Conservation (phyloP, 2,113 vertebrate species). For the Gymnorhina tibicen region DNA sequence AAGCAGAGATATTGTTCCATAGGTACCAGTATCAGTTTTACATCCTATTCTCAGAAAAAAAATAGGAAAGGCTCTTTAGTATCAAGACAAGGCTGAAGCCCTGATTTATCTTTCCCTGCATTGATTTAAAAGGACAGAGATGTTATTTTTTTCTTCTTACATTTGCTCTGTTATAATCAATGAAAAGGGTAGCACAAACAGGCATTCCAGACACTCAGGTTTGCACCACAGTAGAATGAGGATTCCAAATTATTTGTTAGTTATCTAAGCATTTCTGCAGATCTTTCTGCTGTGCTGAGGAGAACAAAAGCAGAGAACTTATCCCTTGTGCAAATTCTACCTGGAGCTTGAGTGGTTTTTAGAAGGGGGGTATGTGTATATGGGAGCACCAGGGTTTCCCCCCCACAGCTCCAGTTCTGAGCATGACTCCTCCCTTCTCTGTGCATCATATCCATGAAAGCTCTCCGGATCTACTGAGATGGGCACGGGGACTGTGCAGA, state of each 20-base stretch:
- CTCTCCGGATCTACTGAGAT: fast-evolving
- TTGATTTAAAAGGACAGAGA: background rate
- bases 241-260: background rate
- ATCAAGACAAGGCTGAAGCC: background rate
- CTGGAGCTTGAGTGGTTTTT: background rate
- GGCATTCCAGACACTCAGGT: background rate
- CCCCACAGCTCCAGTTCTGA: background rate
- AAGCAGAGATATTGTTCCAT: background rate
- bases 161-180: background rate
- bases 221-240: background rate
- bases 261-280: background rate
- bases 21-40: background rate
- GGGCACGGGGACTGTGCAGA: background rate
- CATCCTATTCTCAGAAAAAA: background rate
- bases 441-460: background rate
- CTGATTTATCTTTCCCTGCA: background rate
- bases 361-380: background rate
- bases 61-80: background rate
- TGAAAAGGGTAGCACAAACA: background rate
- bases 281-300: background rate
- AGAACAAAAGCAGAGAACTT: background rate
- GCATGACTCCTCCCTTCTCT: background rate
- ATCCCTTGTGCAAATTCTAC: background rate
- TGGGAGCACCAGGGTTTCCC: background rate
- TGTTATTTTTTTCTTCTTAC: background rate